These are phyloP conservation scores for Cliona cf. orientalis DNA, from an alignment of 37 sponge, comb jelly and placozoan species.

Conservation along the genomic window DNA sequence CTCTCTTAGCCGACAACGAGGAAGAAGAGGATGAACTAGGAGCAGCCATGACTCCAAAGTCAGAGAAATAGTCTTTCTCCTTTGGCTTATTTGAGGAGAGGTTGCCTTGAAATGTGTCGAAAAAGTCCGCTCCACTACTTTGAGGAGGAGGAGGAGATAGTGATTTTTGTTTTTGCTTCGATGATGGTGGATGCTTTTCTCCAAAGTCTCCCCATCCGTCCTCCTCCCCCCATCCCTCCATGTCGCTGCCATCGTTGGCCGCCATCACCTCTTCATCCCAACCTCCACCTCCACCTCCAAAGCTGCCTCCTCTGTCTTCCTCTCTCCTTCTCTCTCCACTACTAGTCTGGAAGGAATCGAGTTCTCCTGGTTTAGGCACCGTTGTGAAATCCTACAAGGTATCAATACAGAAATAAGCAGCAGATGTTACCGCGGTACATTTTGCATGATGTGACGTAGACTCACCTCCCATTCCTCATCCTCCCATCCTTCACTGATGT, in stretches of 20 bases:
- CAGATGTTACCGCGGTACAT: too few species aligned
- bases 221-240: constrained; percentile 69
- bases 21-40: too few species aligned
- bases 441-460: neutral
- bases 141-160: neutral
- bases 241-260: constrained; percentile 40
- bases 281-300: neutral
- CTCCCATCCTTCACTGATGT: constrained; percentile 12
- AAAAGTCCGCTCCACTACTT: constrained; percentile 64
- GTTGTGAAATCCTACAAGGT: too few species aligned
- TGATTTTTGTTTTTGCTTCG: neutral
- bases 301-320: constrained; percentile 25
- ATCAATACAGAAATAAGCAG: too few species aligned
- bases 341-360: too few species aligned
- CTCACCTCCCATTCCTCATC: constrained; percentile 53
- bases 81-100: constrained; percentile 3
- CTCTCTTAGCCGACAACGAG: neutral
- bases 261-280: neutral
- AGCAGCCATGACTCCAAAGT: constrained; percentile 6
- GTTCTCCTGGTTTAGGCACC: too few species aligned
- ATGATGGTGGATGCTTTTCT: neutral
- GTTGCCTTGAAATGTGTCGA: constrained; percentile 21
- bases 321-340: constrained; percentile 20
- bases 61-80: constrained; percentile 3
- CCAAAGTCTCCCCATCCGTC: constrained; percentile 49